Evolutionary conservation across 1,140 invertebrate species (phyloP).

Genomic region (Ylistrum balloti): DNA sequence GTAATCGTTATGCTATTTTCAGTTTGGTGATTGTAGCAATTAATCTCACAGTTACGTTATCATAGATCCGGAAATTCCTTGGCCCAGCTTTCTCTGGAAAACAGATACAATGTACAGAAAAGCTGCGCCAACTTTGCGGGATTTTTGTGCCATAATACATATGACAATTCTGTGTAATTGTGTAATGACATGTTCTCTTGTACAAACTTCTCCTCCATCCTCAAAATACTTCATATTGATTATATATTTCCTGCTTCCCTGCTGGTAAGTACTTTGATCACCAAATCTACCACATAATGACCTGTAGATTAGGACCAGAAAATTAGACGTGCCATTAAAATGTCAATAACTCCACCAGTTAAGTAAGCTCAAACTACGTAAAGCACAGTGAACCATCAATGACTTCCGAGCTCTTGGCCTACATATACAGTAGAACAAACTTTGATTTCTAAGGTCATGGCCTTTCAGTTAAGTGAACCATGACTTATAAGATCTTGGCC

Average conservation of each 20-base stretch:
- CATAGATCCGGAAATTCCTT: not conserved
- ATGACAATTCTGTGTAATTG: not conserved
- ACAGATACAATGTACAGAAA: not conserved
- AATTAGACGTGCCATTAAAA: not conserved
- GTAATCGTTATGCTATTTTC: not conserved
- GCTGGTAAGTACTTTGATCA: not conserved
- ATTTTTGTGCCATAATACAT: not conserved
- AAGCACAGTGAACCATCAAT: no score
- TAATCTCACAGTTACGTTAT: not conserved
- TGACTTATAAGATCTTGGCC: no score
- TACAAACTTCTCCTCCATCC: not conserved
- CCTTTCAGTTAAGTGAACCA: no score
- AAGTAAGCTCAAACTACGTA: no score
- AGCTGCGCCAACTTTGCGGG: not conserved
- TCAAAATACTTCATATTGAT: not conserved
- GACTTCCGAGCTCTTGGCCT: no score
- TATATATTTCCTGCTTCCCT: not conserved
- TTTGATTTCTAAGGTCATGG: no score
- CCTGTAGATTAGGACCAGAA: not conserved
- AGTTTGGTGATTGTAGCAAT: not conserved
- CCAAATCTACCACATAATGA: not conserved
- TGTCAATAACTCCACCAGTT: not conserved
- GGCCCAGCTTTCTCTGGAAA: not conserved
- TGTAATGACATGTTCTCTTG: not conserved
- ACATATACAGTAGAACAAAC: no score